phyloP scores from a whole-genome alignment of 2,888 invertebrate species.

The Aleiodes alternator region DNA sequence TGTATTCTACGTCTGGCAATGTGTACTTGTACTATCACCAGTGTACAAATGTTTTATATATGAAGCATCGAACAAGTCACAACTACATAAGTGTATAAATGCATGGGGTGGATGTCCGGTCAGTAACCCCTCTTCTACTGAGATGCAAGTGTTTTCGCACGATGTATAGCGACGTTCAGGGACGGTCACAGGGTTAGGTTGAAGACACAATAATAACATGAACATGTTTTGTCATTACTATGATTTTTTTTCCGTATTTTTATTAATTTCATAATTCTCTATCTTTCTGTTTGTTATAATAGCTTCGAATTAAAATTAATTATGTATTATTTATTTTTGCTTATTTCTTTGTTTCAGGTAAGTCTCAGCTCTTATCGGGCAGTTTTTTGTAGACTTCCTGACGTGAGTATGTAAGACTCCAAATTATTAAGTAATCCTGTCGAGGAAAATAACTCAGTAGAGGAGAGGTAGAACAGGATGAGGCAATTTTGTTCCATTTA shows the following conservation, averaged over 20 bases:
- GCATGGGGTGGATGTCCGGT: conserved; percentile 72
- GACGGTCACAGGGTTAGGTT: conserved; percentile 57
- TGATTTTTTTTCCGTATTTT: background rate
- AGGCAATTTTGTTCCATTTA: background rate
- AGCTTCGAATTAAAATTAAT: conserved; percentile 20
- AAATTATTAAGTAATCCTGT: too few species aligned
- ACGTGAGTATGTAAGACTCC: too few species aligned
- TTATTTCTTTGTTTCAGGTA: conserved; percentile 43
- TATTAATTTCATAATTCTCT: background rate
- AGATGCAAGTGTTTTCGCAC: conserved; percentile 48
- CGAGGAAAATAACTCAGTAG: too few species aligned
- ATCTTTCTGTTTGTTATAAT: background rate
- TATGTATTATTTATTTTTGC: conserved; percentile 26
- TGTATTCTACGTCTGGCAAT: conserved; percentile 29
- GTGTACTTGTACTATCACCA: conserved; percentile 5
- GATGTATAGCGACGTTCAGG: conserved; percentile 54
- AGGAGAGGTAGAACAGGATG: too few species aligned
- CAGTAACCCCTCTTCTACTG: conserved; percentile 64
- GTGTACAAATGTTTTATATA: conserved; percentile 24
- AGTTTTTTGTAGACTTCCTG: background rate
- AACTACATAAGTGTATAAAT: conserved; percentile 63
- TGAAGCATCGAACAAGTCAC: conserved; percentile 25
- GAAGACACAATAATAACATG: conserved; percentile 47
- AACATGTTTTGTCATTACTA: conserved; percentile 3
- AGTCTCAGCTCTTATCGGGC: conserved; percentile 14